These are phyloP conservation scores for Spilarctia lutea DNA, from an alignment of 2,888 invertebrate genomes.

Conservation along the genomic window DNA sequence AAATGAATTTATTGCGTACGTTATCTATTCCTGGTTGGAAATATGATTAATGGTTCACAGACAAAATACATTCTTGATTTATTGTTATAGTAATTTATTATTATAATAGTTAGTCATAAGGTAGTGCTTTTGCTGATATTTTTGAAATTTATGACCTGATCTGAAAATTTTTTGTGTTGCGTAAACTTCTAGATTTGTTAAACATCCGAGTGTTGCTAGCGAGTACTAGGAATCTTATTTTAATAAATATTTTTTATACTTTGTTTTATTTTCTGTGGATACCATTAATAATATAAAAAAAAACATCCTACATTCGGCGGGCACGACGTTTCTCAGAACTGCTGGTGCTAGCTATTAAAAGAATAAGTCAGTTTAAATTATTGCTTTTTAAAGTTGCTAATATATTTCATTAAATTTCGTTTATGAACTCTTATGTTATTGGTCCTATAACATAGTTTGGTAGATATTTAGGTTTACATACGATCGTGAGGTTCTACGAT, in stretches of 20 bases:
- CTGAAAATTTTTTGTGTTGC: not conserved
- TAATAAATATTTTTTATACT: too few relatives aligned
- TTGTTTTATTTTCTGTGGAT: too few relatives aligned
- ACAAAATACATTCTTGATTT: not conserved
- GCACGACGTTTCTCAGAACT: not conserved
- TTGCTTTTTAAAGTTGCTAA: not conserved
- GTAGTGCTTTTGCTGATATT: not conserved
- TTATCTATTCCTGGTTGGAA: conserved; percentile 2
- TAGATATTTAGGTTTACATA: too few relatives aligned
- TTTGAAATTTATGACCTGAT: not conserved
- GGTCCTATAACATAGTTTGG: too few relatives aligned
- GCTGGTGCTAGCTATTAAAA: not conserved
- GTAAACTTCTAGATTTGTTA: not conserved
- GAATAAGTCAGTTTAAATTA: not conserved
- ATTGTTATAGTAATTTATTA: not conserved
- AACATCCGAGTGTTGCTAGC: too few relatives aligned
- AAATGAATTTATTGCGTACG: not conserved
- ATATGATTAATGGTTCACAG: conserved; percentile 5
- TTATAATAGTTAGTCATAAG: not conserved
- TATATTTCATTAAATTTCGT: not conserved
- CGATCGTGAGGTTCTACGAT: too few relatives aligned
- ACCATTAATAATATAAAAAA: too few relatives aligned
- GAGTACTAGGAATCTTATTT: too few relatives aligned
- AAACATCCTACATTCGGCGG: too few relatives aligned
- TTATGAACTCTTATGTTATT: not conserved